A percentile compares a stretch with the other conserved stretches of the same genome.
phyloP scores from a whole-genome alignment of 2,888 invertebrate genomes.

The Apotomis turbidana region DNA sequence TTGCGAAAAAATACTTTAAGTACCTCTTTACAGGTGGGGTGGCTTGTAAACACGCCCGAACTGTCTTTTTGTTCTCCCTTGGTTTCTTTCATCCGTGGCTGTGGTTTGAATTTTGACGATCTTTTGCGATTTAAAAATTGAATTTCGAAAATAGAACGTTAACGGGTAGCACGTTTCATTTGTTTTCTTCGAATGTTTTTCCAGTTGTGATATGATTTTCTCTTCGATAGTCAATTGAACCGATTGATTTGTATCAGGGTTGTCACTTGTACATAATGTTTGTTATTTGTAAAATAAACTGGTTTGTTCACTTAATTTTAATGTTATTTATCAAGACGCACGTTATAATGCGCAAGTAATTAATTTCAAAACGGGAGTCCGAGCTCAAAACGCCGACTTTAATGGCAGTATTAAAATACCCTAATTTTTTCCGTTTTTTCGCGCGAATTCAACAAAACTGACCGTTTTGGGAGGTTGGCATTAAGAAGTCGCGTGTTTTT shows the following conservation, averaged over 20 bases:
- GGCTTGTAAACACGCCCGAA: conserved; percentile 36
- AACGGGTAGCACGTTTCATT: not conserved
- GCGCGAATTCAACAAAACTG: conserved; percentile 24
- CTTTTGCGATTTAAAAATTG: conserved; percentile 20
- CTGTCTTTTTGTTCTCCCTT: conserved; percentile 26
- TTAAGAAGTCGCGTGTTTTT: conserved; percentile 27
- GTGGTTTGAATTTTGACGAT: conserved; percentile 28
- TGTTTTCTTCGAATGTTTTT: not conserved
- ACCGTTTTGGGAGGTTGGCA: conserved; percentile 37
- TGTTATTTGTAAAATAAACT: not conserved
- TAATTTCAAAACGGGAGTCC: conserved; percentile 38
- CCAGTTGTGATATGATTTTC: not conserved
- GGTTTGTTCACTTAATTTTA: conserved; percentile 26
- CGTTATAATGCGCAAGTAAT: conserved; percentile 35
- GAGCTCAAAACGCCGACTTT: conserved; percentile 36
- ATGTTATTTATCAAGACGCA: conserved; percentile 34
- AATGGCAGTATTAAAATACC: conserved; percentile 41
- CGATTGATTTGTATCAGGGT: not conserved
- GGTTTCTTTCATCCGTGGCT: conserved; percentile 24
- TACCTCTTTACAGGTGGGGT: conserved; percentile 68
- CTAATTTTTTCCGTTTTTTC: conserved; percentile 34
- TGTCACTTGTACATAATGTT: not conserved
- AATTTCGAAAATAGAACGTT: conserved; percentile 9
- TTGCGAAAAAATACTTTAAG: conserved; percentile 78
- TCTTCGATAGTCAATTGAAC: not conserved